A percentile compares a stretch with the other conserved stretches of the same genome.
phyloP scores from a whole-genome alignment of 2,888 invertebrate species.

The Apomyelois bistriatella region DNA sequence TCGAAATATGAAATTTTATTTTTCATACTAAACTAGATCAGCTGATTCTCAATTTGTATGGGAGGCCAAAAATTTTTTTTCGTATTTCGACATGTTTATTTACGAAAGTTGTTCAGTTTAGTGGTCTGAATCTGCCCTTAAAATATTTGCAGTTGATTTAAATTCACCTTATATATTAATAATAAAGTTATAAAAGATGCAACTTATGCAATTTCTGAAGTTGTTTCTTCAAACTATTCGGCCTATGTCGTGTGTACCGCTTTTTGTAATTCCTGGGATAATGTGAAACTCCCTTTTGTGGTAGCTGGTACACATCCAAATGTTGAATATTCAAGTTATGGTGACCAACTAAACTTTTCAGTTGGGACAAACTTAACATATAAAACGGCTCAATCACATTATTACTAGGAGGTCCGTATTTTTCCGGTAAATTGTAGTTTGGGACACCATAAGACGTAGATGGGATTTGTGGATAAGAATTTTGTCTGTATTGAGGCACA shows the following conservation, averaged over 20 bases:
- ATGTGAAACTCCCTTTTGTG: constrained; percentile 34
- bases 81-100: too few species aligned
- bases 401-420: constrained; percentile 7
- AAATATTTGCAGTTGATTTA: too few species aligned
- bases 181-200: constrained; percentile 17
- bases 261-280: constrained; percentile 44
- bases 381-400: constrained; percentile 57
- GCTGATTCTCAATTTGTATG: too few species aligned
- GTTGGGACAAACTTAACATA: constrained; percentile 59
- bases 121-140: too few species aligned
- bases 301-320: constrained; percentile 55
- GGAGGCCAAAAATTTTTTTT: too few species aligned
- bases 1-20: too few species aligned
- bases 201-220: constrained; percentile 47
- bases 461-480: constrained; percentile 22
- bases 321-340: constrained; percentile 64
- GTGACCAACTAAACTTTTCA: constrained; percentile 56
- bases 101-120: too few species aligned
- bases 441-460: constrained; percentile 32
- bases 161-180: too few species aligned
- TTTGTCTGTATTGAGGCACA: constrained; percentile 13
- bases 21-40: too few species aligned
- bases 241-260: constrained; percentile 32
- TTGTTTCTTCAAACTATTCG: constrained; percentile 43
- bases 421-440: not conserved